Conservation (phyloP, 2,888 invertebrate genomes). For the Athalia rosae region DNA sequence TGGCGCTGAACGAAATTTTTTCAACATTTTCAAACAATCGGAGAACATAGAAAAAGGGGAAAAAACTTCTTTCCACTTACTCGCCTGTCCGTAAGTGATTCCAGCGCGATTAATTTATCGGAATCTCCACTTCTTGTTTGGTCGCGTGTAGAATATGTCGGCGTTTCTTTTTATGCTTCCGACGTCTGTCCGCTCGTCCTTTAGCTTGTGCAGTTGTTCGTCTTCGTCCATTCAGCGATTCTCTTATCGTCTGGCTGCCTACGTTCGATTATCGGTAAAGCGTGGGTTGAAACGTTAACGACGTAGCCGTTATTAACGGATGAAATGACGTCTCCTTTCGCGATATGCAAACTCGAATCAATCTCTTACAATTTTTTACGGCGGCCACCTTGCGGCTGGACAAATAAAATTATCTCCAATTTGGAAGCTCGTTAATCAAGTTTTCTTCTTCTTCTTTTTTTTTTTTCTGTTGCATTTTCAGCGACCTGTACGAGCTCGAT, state of each 20-base stretch:
- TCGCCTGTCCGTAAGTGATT: too few relatives aligned
- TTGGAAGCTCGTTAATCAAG: too few relatives aligned
- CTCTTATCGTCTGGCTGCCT: conserved; percentile 19
- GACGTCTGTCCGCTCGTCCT: neutral
- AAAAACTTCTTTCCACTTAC: too few relatives aligned
- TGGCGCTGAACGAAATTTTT: too few relatives aligned
- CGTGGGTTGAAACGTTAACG: neutral
- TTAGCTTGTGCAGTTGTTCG: conserved; percentile 5
- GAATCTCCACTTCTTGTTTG: neutral
- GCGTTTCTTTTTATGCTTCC: neutral
- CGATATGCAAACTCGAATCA: too few relatives aligned
- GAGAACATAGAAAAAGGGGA: too few relatives aligned
- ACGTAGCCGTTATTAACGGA: neutral
- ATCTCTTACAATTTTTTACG: too few relatives aligned
- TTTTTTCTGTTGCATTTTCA: neutral
- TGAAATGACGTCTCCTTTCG: neutral
- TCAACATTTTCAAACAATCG: too few relatives aligned
- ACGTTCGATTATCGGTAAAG: conserved; percentile 19
- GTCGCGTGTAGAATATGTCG: neutral
- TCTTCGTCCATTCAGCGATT: neutral
- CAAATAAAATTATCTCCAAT: too few relatives aligned
- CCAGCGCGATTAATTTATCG: too few relatives aligned
- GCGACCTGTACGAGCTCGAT: conserved; percentile 40
- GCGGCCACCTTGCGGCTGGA: too few relatives aligned
- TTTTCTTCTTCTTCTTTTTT: too few relatives aligned